A percentile compares a stretch with the other conserved stretches of the same genome.
These are phyloP conservation scores for Dreissena polymorpha DNA, from an alignment of 1,140 invertebrate genomes.

Conservation along the genomic window DNA sequence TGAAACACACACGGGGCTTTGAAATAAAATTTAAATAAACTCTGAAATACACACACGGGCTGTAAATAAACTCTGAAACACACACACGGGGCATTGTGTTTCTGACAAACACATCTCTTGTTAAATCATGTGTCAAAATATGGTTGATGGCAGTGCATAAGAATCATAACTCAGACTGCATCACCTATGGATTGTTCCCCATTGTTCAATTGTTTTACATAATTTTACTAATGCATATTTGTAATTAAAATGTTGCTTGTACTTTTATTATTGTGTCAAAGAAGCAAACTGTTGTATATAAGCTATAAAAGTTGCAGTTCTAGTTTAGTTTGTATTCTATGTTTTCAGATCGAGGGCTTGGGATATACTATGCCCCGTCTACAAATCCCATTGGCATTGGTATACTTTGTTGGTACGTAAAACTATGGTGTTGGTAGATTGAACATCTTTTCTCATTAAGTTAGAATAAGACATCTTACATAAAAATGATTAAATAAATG, in stretches of 20 bases:
- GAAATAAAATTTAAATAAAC: too few relatives aligned
- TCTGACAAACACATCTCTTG: too few relatives aligned
- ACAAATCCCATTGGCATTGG: constrained; percentile 66
- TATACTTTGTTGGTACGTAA: constrained; percentile 77
- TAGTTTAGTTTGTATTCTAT: constrained; percentile 17
- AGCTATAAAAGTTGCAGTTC: not conserved
- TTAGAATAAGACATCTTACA: not conserved
- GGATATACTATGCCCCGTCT: constrained; percentile 74
- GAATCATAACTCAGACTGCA: not conserved
- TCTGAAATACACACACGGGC: too few relatives aligned
- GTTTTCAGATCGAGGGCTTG: constrained; percentile 75
- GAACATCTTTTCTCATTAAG: constrained; percentile 1
- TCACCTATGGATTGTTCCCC: not conserved
- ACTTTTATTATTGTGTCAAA: not conserved
- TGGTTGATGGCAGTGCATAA: too few relatives aligned
- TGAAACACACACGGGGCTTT: too few relatives aligned
- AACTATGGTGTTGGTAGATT: too few relatives aligned
- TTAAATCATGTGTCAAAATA: not conserved
- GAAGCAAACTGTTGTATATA: not conserved
- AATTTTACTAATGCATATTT: not conserved
- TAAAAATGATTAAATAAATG: not conserved
- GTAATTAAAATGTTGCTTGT: not conserved
- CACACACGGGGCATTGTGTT: too few relatives aligned
- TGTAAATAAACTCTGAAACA: too few relatives aligned
- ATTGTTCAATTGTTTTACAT: not conserved